phyloP scores from a whole-genome alignment of 2,888 invertebrate genomes.

The Gymnoscelis rufifasciata region DNA sequence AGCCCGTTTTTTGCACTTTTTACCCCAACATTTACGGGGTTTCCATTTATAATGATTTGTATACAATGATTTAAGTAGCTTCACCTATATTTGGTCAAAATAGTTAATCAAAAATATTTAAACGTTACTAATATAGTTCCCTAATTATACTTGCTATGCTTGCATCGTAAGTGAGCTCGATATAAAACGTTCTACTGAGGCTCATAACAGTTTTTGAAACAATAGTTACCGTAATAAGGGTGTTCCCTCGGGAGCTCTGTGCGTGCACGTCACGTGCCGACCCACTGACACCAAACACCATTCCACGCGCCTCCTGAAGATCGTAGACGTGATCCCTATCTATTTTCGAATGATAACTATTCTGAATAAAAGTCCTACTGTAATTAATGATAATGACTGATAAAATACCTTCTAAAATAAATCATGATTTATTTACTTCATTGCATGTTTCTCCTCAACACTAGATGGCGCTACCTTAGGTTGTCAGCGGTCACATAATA shows the following conservation, averaged over 20 bases:
- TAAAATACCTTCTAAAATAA: no score
- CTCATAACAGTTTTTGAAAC: constrained; percentile 7
- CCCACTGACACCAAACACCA: constrained; percentile 44
- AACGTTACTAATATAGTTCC: no score
- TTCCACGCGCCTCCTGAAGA: constrained; percentile 10
- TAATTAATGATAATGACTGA: no score
- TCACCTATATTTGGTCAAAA: no score
- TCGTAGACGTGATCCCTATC: constrained; percentile 2
- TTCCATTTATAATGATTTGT: no score
- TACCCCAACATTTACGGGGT: no score
- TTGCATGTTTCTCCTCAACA: constrained; percentile 33
- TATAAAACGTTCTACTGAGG: constrained; percentile 2
- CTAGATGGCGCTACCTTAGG: constrained; percentile 49
- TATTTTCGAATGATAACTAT: not conserved
- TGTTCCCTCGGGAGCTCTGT: constrained; percentile 22
- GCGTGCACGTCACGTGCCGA: constrained; percentile 51
- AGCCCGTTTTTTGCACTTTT: constrained; percentile 72
- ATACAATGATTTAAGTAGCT: no score
- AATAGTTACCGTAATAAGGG: constrained; percentile 5
- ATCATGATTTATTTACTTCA: no score
- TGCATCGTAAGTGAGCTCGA: no score
- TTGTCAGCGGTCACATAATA: no score
- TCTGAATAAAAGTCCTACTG: not conserved
- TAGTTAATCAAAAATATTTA: no score
- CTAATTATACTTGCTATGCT: constrained; percentile 15